Conservation (phyloP, 2,113 vertebrate genomes). For the Conger conger region DNA sequence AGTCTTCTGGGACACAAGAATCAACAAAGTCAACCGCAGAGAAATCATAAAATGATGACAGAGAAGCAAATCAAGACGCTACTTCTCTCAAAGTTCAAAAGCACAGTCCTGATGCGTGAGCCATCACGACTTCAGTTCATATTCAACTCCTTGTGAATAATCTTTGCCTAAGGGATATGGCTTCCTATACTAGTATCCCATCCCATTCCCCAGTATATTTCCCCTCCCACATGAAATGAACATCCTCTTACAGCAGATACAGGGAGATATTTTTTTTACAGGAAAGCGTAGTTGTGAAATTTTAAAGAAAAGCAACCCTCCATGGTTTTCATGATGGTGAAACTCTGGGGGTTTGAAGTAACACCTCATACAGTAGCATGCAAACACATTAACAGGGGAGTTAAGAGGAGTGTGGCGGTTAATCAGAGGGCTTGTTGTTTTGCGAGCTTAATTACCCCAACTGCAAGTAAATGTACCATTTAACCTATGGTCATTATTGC, state of each 20-base stretch:
- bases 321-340: no score
- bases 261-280: not conserved
- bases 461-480: not conserved
- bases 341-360: not conserved
- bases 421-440: slow-evolving; percentile 5
- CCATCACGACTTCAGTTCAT: not conserved
- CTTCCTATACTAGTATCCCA: not conserved
- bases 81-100: not conserved
- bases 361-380: not conserved
- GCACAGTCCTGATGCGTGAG: not conserved
- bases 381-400: not conserved
- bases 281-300: not conserved
- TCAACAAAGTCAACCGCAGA: not conserved
- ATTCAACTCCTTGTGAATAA: not conserved
- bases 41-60: not conserved
- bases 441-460: not conserved
- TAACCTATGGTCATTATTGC: not conserved
- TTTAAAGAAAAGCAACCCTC: not conserved
- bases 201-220: not conserved
- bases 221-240: not conserved
- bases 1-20: not conserved
- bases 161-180: not conserved
- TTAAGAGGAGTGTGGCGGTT: not conserved
- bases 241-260: not conserved
- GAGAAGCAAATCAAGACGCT: not conserved